These are phyloP conservation scores for Gerris lacustris DNA, from an alignment of 2,888 invertebrate species.

Conservation along the genomic window DNA sequence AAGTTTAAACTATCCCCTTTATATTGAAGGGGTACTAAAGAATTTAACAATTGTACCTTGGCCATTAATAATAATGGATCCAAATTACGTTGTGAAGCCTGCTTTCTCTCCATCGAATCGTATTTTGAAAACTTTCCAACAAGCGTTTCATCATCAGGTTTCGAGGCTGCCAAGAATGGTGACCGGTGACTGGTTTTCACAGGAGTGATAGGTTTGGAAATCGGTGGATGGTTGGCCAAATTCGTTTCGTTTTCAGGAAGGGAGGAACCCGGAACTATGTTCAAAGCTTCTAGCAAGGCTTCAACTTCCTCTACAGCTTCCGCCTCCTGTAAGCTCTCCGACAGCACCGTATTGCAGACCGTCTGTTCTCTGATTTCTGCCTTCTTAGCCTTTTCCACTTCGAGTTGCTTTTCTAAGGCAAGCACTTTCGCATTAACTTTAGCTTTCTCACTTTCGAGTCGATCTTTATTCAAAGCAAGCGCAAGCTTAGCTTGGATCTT, in stretches of 20 bases:
- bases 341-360: not conserved
- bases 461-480: not conserved
- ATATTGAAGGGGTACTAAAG: not conserved
- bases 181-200: not conserved
- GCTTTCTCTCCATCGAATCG: not conserved
- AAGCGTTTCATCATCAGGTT: not conserved
- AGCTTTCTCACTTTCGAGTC: not conserved
- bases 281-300: not conserved
- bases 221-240: not conserved
- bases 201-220: not conserved
- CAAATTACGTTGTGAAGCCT: not conserved
- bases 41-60: not conserved
- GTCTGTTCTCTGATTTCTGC: not conserved
- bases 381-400: not conserved
- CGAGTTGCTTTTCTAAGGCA: not conserved
- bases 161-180: not conserved
- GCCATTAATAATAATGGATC: not conserved
- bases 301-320: not conserved
- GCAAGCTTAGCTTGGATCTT: not conserved
- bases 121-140: not conserved
- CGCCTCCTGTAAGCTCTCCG: not conserved
- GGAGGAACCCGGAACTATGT: not conserved
- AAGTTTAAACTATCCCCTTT: not conserved
- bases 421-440: not conserved
- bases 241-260: not conserved